Conservation (phyloP, 2,797 vertebrate species). For the Cossypha dichroa region DNA sequence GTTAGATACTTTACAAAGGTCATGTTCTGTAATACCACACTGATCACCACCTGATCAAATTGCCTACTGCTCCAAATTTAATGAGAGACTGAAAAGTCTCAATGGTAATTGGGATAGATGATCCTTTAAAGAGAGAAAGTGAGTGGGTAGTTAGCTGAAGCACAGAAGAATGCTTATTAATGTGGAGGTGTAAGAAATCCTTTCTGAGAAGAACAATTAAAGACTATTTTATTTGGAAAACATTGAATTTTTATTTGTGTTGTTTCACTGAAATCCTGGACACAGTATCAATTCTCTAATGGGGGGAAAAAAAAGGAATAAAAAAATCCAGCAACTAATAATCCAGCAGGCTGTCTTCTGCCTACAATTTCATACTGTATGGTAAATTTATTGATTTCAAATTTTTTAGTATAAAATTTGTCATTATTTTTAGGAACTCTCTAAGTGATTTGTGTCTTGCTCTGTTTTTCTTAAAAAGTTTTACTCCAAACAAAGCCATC, state of each 20-base stretch:
- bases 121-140: constrained; percentile 38
- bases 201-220: constrained; percentile 48
- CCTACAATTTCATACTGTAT: background rate
- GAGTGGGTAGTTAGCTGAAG: constrained; percentile 40
- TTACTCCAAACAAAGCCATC: background rate
- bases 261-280: background rate
- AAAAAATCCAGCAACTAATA: background rate
- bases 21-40: constrained; percentile 1
- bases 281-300: background rate
- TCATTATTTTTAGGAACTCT: background rate
- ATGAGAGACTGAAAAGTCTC: constrained; percentile 51
- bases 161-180: constrained; percentile 53
- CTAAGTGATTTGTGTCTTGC: background rate
- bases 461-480: background rate
- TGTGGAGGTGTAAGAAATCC: constrained; percentile 23
- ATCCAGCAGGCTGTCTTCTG: background rate
- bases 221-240: constrained; percentile 44
- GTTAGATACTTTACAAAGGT: constrained; percentile 12
- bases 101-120: constrained; percentile 33
- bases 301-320: rapidly evolving
- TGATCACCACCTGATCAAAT: constrained; percentile 36
- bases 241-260: constrained; percentile 27
- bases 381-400: background rate
- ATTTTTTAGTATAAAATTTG: background rate
- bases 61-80: constrained; percentile 28